Evolutionary conservation across 2,113 vertebrate genomes (phyloP).

Genomic region (Tursiops truncatus): DNA sequence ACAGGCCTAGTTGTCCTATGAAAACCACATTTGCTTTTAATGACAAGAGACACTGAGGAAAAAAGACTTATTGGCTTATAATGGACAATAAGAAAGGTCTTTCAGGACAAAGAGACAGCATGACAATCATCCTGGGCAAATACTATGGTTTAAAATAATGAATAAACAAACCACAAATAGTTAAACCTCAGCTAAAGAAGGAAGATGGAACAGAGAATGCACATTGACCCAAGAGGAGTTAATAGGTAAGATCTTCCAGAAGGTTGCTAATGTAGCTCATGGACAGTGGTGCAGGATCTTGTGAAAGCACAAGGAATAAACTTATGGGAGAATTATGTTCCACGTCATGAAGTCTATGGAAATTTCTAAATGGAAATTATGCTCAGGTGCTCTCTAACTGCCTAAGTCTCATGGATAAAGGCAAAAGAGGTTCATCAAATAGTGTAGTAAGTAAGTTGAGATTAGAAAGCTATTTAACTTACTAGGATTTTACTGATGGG

Average conservation of each 20-base stretch:
- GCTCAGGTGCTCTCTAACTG: not conserved
- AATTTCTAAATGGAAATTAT: not conserved
- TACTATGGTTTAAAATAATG: not conserved
- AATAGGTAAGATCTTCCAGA: not conserved
- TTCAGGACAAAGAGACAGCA: not conserved
- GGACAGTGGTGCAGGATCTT: not conserved
- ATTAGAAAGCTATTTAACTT: conserved; percentile 30
- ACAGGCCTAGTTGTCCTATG: not conserved
- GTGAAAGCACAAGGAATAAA: not conserved
- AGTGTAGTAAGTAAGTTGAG: not conserved
- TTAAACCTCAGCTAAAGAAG: not conserved
- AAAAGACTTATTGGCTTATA: not conserved
- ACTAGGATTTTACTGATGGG: not conserved
- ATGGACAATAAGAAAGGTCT: not conserved
- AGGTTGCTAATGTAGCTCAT: not conserved
- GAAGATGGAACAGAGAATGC: not conserved
- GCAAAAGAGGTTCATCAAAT: not conserved
- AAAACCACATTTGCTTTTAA: not conserved
- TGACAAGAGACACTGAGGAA: not conserved
- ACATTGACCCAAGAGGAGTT: not conserved
- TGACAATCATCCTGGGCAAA: not conserved
- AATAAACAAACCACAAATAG: not conserved
- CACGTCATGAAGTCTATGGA: not conserved
- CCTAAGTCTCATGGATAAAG: not conserved
- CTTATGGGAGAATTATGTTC: not conserved